These are phyloP conservation scores for Nephrotoma flavescens DNA, from an alignment of 2,888 invertebrate species.

Conservation along the genomic window DNA sequence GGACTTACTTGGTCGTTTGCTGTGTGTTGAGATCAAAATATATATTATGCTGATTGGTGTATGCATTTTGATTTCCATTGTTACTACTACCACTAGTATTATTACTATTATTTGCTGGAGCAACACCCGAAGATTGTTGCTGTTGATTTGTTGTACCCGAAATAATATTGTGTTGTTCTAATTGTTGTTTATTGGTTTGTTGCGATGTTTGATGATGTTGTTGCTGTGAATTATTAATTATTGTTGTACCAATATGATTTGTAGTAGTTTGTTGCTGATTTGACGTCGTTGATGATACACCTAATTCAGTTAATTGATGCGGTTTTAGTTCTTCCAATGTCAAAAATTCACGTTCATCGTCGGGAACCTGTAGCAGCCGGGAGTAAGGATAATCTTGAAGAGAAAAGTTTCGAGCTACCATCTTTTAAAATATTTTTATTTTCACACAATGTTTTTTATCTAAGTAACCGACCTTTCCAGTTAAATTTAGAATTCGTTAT, in stretches of 20 bases:
- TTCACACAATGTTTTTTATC: background rate
- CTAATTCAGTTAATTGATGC: conserved; percentile 17
- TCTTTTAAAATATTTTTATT: conserved; percentile 14
- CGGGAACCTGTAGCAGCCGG: conserved; percentile 28
- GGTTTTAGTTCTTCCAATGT: conserved; percentile 32
- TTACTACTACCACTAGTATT: background rate
- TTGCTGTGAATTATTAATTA: conserved; percentile 1
- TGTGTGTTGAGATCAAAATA: conserved; percentile 16
- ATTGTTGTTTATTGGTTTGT: background rate
- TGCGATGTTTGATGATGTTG: background rate
- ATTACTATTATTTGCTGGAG: background rate
- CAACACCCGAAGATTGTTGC: background rate
- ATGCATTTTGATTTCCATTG: background rate
- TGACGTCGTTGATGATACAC: conserved; percentile 8
- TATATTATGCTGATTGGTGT: conserved; percentile 6
- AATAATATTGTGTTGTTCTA: background rate
- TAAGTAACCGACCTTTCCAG: background rate
- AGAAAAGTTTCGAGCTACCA: conserved; percentile 31
- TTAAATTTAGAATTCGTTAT: background rate
- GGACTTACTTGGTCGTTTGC: conserved; percentile 13
- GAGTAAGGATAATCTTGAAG: conserved; percentile 30
- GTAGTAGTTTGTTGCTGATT: background rate
- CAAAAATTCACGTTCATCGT: conserved; percentile 26
- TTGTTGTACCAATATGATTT: background rate
- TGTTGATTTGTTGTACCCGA: background rate